phyloP scores from a whole-genome alignment of 2,797 vertebrate species.

The Rhadinocentrus ornatus region DNA sequence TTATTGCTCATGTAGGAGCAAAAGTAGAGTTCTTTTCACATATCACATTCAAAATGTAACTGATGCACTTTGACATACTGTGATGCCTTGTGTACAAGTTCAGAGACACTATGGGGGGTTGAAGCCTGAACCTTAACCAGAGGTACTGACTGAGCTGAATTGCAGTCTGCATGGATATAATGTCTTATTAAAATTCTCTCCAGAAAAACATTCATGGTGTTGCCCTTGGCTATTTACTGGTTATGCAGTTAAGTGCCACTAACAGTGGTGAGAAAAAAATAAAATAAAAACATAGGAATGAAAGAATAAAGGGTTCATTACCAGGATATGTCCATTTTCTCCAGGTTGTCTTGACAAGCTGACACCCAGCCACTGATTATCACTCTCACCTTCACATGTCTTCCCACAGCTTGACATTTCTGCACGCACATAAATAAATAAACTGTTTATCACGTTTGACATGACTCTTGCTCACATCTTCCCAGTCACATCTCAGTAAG shows the following conservation, averaged over 20 bases:
- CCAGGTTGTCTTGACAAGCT: constrained; percentile 91
- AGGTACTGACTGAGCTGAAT: not conserved
- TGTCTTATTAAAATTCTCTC: too few relatives aligned
- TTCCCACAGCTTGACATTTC: constrained; percentile 87
- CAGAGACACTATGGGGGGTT: too few relatives aligned
- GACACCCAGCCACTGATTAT: constrained; percentile 97
- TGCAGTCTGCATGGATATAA: too few relatives aligned
- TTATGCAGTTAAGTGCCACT: too few relatives aligned
- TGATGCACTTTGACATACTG: not conserved
- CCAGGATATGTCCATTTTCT: constrained; percentile 83
- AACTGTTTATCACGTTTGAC: not conserved
- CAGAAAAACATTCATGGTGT: too few relatives aligned
- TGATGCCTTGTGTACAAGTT: too few relatives aligned
- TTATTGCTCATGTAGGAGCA: too few relatives aligned
- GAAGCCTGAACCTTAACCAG: not conserved
- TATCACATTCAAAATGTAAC: not conserved
- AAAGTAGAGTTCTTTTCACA: not conserved
- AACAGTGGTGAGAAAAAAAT: too few relatives aligned
- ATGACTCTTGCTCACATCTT: not conserved
- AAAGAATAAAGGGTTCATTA: constrained; percentile 62
- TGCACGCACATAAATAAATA: constrained; percentile 57
- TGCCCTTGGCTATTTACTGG: too few relatives aligned
- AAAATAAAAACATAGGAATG: not conserved
- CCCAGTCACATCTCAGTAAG: not conserved
- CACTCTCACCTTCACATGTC: constrained; percentile 89